Conservation (phyloP, 2,888 invertebrate species). For the Encarsia formosa region DNA sequence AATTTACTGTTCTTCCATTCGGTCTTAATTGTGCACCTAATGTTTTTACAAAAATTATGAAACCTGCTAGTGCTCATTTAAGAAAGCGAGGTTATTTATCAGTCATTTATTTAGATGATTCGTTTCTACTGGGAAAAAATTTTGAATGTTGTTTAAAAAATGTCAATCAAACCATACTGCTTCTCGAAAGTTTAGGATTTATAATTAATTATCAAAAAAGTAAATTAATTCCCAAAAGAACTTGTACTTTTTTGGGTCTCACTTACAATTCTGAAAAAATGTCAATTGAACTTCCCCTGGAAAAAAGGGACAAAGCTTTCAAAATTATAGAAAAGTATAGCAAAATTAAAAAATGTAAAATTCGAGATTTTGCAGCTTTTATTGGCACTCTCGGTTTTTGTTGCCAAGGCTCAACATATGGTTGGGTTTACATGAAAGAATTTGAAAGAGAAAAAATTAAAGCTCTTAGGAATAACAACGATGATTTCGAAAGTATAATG, state of each 20-base stretch:
- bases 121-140: constrained; percentile 12
- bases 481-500: background rate
- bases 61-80: constrained; percentile 10
- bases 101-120: constrained; percentile 16
- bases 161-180: background rate
- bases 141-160: constrained; percentile 2
- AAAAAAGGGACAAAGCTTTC: background rate
- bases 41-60: constrained; percentile 21
- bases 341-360: background rate
- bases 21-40: constrained; percentile 18
- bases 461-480: background rate
- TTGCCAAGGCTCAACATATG: background rate
- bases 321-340: background rate
- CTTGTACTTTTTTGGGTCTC: constrained; percentile 7
- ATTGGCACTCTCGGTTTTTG: background rate
- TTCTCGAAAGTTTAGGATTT: constrained; percentile 8
- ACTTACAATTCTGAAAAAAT: constrained; percentile 1
- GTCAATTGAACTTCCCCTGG: background rate
- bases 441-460: constrained; percentile 1
- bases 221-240: background rate
- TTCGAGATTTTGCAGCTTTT: constrained; percentile 19
- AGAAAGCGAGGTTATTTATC: background rate
- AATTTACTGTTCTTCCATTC: constrained; percentile 19
- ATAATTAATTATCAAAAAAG: constrained; percentile 8
- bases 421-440: constrained; percentile 10